Conservation (phyloP, 2,113 vertebrate genomes). For the Embiotoca jacksoni region DNA sequence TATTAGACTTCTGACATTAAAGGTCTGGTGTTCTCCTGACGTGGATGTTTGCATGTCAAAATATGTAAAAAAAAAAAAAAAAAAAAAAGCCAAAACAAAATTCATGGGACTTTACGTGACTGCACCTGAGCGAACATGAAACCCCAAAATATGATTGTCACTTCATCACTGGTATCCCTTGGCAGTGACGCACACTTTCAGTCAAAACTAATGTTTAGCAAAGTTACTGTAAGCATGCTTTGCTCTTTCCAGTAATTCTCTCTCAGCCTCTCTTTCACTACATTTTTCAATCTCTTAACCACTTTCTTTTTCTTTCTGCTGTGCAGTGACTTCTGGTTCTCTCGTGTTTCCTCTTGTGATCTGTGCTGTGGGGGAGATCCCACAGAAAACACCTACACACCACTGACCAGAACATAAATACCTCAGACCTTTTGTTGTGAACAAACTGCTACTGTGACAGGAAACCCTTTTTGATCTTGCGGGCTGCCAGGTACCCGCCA, state of each 20-base stretch:
- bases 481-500: too few relatives aligned
- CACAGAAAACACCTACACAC: conserved; percentile 46
- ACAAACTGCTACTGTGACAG: too few relatives aligned
- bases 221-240: conserved; percentile 60
- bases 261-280: conserved; percentile 16
- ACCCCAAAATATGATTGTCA: conserved; percentile 7
- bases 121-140: conserved; percentile 15
- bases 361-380: conserved; percentile 57
- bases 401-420: conserved; percentile 62
- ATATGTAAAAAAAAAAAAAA: too few relatives aligned
- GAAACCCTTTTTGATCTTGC: too few relatives aligned
- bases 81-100: too few relatives aligned
- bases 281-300: too few relatives aligned
- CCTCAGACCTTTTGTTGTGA: too few relatives aligned
- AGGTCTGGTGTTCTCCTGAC: too few relatives aligned
- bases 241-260: conserved; percentile 70
- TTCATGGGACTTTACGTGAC: too few relatives aligned
- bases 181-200: conserved; percentile 48
- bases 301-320: too few relatives aligned
- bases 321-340: conserved; percentile 26
- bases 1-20: too few relatives aligned
- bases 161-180: neutral
- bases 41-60: too few relatives aligned
- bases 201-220: conserved; percentile 13
- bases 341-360: conserved; percentile 45